Percentiles rank a stretch among this genome's conserved stretches.
Evolutionary conservation across 2,888 invertebrate genomes (phyloP).

Genomic region (Catonia carolina): DNA sequence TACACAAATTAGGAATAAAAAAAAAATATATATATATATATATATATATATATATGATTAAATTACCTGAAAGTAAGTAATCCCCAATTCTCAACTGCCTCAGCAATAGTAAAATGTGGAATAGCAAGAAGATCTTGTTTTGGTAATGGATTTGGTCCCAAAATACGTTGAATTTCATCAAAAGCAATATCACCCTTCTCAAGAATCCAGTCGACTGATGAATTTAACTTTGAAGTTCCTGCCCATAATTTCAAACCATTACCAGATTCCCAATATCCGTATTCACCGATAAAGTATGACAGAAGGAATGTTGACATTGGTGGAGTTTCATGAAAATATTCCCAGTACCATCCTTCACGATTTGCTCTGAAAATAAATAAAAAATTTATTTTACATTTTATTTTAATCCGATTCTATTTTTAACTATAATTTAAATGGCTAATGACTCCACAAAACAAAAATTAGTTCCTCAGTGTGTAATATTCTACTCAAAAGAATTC

Average conservation of each 20-base stretch:
- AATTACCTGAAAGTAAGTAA: background rate
- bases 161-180: background rate
- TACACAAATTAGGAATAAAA: too few species aligned
- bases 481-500: too few species aligned
- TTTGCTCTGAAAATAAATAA: slow-evolving; percentile 51
- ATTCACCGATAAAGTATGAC: slow-evolving; percentile 50
- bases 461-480: too few species aligned
- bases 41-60: too few species aligned
- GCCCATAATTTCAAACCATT: background rate
- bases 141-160: background rate
- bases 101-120: background rate
- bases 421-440: too few species aligned
- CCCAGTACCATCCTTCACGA: slow-evolving; percentile 57
- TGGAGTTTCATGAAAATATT: slow-evolving; percentile 64
- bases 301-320: slow-evolving; percentile 91
- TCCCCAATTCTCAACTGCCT: slow-evolving; percentile 2
- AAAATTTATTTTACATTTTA: too few species aligned
- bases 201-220: background rate
- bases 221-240: background rate
- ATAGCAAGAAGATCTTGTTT: background rate
- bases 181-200: background rate
- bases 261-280: too few species aligned
- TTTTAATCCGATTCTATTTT: too few species aligned
- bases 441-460: too few species aligned
- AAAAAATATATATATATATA: too few species aligned